Conservation (phyloP, 2,113 vertebrate genomes). For the Uria aalge region DNA sequence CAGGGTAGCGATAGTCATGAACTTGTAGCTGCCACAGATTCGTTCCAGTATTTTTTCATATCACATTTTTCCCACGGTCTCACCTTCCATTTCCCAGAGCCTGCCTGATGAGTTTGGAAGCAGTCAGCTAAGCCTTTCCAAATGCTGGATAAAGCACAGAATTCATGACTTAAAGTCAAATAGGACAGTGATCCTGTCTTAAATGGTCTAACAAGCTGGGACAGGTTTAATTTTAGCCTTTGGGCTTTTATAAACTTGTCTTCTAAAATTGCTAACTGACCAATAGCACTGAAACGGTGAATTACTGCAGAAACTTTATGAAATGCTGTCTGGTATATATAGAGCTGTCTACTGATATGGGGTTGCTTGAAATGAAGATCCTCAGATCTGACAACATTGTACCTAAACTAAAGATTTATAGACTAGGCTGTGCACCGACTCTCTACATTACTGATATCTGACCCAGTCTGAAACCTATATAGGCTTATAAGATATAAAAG, state of each 20-base stretch:
- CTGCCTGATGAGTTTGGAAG: slow-evolving; percentile 23
- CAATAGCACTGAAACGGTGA: background rate
- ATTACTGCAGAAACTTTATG: background rate
- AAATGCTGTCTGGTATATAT: background rate
- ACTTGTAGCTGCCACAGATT: background rate
- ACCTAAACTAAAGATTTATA: background rate
- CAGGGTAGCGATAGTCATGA: background rate
- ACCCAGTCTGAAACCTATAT: background rate
- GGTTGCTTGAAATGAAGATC: background rate
- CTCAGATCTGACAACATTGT: background rate
- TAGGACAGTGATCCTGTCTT: background rate
- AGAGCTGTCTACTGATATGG: background rate
- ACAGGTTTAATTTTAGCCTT: background rate
- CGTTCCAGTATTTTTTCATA: background rate
- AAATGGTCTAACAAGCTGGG: background rate
- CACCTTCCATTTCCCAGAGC: slow-evolving; percentile 44
- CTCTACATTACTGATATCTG: background rate
- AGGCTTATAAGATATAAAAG: background rate
- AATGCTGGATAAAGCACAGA: background rate
- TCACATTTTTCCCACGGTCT: slow-evolving; percentile 39
- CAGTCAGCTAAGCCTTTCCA: background rate
- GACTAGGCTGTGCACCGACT: background rate
- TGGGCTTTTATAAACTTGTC: background rate
- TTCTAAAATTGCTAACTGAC: background rate
- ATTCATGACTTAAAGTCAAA: background rate